These are phyloP conservation scores for Cephalopterus ornatus DNA, from an alignment of 2,113 vertebrate species.

Conservation along the genomic window DNA sequence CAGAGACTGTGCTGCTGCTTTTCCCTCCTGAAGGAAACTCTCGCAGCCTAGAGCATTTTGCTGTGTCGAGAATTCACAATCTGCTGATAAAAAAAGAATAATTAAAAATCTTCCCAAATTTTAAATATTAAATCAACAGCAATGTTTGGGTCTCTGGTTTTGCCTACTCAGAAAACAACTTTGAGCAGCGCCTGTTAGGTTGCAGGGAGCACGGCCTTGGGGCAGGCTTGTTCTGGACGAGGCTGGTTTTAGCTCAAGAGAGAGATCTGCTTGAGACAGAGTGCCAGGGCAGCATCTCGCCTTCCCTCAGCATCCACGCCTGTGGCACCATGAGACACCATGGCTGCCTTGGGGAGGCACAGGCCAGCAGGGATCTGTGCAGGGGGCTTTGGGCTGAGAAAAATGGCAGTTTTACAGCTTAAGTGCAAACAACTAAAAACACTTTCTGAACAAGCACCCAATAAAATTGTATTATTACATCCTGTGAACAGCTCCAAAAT, in stretches of 20 bases:
- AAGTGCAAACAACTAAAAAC: conserved; percentile 28
- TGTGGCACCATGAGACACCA: accelerated
- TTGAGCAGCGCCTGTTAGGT: neutral
- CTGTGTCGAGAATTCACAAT: neutral
- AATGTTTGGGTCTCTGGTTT: neutral
- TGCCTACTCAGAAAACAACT: neutral
- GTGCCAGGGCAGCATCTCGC: neutral
- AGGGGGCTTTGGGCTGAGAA: neutral
- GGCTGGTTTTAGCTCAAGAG: neutral
- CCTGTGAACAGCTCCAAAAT: conserved; percentile 52
- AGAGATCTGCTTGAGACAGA: neutral
- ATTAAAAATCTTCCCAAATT: neutral
- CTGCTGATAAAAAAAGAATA: neutral
- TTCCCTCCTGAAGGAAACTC: neutral
- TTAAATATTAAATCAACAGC: neutral
- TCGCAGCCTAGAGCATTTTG: neutral
- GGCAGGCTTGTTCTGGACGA: neutral
- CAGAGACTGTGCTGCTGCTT: neutral
- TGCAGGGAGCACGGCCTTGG: accelerated
- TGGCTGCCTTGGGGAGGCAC: neutral
- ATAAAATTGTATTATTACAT: conserved; percentile 59
- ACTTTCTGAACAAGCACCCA: conserved; percentile 23
- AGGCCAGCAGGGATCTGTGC: neutral
- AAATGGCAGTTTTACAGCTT: neutral
- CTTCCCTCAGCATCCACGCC: neutral